These are phyloP conservation scores for Misgurnus anguillicaudatus DNA, from an alignment of 2,113 vertebrate species.

Conservation along the genomic window DNA sequence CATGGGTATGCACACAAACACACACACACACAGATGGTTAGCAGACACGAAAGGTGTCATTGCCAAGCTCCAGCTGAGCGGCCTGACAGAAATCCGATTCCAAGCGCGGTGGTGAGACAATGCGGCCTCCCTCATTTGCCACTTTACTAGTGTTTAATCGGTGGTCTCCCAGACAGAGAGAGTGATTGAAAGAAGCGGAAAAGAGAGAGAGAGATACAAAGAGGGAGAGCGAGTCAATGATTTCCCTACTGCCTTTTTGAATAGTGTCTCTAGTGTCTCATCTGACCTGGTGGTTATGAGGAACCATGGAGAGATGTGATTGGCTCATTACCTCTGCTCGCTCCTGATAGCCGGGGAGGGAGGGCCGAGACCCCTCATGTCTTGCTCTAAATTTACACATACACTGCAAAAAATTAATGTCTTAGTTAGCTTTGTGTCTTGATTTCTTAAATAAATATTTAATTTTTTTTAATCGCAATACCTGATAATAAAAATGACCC, in stretches of 20 bases:
- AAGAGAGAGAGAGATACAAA: constrained; percentile 10
- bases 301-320: constrained; percentile 69
- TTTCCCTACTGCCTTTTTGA: constrained; percentile 64
- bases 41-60: constrained; percentile 20
- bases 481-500: too few species aligned
- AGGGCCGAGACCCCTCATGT: constrained; percentile 16
- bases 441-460: too few species aligned
- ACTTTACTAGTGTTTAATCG: constrained; percentile 59
- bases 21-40: constrained; percentile 4
- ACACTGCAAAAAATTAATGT: background rate
- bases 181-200: constrained; percentile 41
- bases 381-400: constrained; percentile 39
- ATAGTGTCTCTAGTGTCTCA: constrained; percentile 67
- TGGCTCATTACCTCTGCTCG: constrained; percentile 72
- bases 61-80: constrained; percentile 21
- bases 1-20: background rate
- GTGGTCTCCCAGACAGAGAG: constrained; percentile 43
- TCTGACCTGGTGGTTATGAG: constrained; percentile 72
- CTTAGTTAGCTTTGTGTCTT: too few species aligned
- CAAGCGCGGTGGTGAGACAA: constrained; percentile 52
- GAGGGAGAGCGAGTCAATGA: constrained; percentile 57
- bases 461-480: too few species aligned
- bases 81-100: constrained; percentile 53
- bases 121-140: constrained; percentile 59
- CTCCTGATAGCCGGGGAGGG: constrained; percentile 58